Conservation (phyloP, 2,113 vertebrate genomes). For the Muntiacus reevesi region DNA sequence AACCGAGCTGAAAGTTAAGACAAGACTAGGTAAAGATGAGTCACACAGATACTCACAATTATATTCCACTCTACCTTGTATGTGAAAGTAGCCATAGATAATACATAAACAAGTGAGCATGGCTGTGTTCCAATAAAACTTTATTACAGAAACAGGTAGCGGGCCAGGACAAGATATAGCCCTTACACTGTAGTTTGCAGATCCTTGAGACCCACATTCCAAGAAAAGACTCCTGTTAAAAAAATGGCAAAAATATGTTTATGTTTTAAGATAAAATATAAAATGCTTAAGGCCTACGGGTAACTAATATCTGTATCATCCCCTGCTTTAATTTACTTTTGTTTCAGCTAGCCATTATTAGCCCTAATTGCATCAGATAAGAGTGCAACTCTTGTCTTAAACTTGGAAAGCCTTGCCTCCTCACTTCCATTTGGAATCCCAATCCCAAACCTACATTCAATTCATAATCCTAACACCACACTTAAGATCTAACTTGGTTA, state of each 20-base stretch:
- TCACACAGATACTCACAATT: not conserved
- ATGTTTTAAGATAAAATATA: not conserved
- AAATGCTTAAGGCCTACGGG: not conserved
- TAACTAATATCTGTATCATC: not conserved
- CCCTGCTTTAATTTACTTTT: constrained; percentile 6
- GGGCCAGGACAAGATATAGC: not conserved
- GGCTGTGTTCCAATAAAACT: not conserved
- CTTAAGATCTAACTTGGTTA: not conserved
- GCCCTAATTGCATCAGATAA: not conserved
- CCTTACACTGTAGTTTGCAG: not conserved
- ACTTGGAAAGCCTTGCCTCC: not conserved
- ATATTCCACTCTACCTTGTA: not conserved
- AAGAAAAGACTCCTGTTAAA: not conserved
- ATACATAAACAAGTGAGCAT: not conserved
- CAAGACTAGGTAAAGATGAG: constrained; percentile 17
- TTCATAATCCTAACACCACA: not conserved
- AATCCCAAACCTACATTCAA: not conserved
- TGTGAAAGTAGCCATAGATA: not conserved
- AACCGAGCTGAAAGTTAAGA: not conserved
- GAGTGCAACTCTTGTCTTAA: not conserved
- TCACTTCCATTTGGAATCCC: not conserved
- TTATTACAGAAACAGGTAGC: constrained; percentile 19
- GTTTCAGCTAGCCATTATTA: not conserved
- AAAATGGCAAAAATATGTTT: constrained; percentile 11
- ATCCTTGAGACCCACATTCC: not conserved